Percentiles rank a stretch among this genome's conserved stretches.
Conservation (phyloP, 1,140 invertebrate species). For the Leptinotarsa lineolata region DNA sequence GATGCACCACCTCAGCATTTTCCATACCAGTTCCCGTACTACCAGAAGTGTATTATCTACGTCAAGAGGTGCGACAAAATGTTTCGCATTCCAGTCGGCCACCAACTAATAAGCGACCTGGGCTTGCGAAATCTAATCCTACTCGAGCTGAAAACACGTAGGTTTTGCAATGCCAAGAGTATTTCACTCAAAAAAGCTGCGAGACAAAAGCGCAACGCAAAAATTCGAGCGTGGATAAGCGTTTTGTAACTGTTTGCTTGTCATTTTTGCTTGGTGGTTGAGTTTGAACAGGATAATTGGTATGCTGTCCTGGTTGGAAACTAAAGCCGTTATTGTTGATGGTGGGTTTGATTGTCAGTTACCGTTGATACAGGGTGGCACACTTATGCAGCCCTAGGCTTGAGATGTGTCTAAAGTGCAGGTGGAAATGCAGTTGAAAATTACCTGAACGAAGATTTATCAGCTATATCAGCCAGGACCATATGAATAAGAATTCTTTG, state of each 20-base stretch:
- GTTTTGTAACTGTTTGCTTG: slow-evolving; percentile 3
- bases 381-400: too few relatives aligned
- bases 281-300: neutral
- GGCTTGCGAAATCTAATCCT: slow-evolving; percentile 5
- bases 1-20: too few relatives aligned
- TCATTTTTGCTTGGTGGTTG: slow-evolving; percentile 3
- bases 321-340: too few relatives aligned
- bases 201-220: neutral
- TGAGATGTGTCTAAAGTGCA: too few relatives aligned
- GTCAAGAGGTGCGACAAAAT: neutral
- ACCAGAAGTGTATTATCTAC: neutral
- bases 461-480: too few relatives aligned
- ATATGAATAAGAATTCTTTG: too few relatives aligned
- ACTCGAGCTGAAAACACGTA: neutral
- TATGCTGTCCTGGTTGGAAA: neutral
- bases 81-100: neutral
- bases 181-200: slow-evolving; percentile 2
- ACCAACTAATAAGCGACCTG: neutral
- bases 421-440: too few relatives aligned
- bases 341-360: too few relatives aligned
- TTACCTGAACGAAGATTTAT: too few relatives aligned
- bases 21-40: neutral
- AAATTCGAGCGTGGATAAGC: neutral
- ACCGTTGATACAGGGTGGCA: too few relatives aligned
- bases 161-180: slow-evolving; percentile 7